Base-by-base conservation (phyloP, 2,888 invertebrate genomes). In the Machimus atricapillus region DNA sequence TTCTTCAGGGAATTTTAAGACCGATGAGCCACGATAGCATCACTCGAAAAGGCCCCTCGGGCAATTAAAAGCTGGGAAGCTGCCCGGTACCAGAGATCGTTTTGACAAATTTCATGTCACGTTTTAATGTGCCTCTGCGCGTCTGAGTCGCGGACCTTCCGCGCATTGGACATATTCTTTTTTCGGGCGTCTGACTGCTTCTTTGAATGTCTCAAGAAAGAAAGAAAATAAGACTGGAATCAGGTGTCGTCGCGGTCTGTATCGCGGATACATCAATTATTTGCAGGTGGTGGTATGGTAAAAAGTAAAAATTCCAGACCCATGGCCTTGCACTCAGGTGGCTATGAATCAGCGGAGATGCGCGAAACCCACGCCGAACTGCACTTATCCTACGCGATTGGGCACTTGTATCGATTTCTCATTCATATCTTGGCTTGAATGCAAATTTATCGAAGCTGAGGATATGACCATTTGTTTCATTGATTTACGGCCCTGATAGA, bases 91-190 rank as follows among this genome's bases (percentile, higher is more conserved):
- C 66, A 19, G 27, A 6, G 76, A 85, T 31, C 56, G 34, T 83
- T 87, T 88, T 88, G 88, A 88, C 88, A 87, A 88, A 88, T 88
- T 87, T 86, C 85, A 82, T 86, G 88, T 88, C 88, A 88, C 77
- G 66, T 86, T 79, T 88, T 88, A 88, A 88, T 88, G 88, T 87
- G 46, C 40, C 66, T n/a, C n/a, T 66, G 66, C 27, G 12, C 66
- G 19, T 66, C 23, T 66, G 66, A 66, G 66, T 27, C 12, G 23
- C 27, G 12, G 76, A 74, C 74, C 46, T 86, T 34, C 77, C 34
- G 73, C 37, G 19, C 66, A 66, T 56, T 73, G 73, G 85, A 9
- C 46, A 82, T 56, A 34, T 52, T 56, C 34, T n/a, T 82, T 34
- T 43, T 27, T 52, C 37, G 31, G 56, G 31, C 58, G 34, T 52